Evolutionary conservation across 2,113 vertebrate genomes (phyloP).

Genomic region (Bubo blakistoni): DNA sequence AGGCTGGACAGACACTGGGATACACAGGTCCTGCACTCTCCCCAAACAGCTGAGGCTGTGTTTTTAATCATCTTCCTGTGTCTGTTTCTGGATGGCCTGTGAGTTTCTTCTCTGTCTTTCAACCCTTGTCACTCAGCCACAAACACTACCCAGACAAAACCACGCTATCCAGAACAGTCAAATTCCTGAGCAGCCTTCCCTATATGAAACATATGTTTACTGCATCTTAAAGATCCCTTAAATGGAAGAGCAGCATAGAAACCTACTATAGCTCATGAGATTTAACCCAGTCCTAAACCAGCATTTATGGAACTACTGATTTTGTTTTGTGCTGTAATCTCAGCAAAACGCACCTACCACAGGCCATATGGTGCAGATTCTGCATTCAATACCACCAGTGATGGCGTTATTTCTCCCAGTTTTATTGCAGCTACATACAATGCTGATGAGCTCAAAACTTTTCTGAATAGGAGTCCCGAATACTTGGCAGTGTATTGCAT

Average conservation of each 20-base stretch:
- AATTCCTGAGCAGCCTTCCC: constrained; percentile 25
- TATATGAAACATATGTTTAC: background rate
- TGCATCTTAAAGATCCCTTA: background rate
- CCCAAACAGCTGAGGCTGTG: background rate
- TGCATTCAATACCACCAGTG: background rate
- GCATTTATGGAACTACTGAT: background rate
- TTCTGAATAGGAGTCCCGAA: constrained; percentile 29
- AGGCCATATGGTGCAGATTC: background rate
- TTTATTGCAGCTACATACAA: constrained; percentile 4
- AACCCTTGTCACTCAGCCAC: background rate
- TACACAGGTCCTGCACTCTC: too few relatives aligned
- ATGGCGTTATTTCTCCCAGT: background rate
- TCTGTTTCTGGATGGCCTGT: background rate
- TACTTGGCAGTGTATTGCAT: constrained; percentile 30
- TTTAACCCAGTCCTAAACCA: background rate
- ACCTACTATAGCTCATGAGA: background rate
- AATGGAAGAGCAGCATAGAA: constrained; percentile 26
- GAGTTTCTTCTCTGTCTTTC: background rate
- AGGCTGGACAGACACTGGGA: background rate
- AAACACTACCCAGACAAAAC: background rate
- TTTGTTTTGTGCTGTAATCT: background rate
- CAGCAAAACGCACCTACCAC: constrained; percentile 15
- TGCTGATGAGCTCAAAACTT: constrained; percentile 32
- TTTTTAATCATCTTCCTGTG: background rate
- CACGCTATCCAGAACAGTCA: background rate